These are phyloP conservation scores for Passerina amoena DNA, from an alignment of 2,113 vertebrate genomes.

Conservation along the genomic window DNA sequence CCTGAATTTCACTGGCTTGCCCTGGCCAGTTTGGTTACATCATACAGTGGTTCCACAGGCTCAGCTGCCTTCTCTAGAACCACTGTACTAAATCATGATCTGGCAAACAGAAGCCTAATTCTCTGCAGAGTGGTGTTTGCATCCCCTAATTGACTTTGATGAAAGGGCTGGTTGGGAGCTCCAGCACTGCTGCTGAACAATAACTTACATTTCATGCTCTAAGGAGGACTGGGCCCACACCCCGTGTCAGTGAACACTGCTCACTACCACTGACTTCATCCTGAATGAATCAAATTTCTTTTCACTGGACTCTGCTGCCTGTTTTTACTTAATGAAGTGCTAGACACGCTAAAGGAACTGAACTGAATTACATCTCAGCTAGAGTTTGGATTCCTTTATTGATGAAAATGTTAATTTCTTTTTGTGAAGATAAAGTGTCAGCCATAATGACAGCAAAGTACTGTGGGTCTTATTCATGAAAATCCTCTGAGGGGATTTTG, in stretches of 20 bases:
- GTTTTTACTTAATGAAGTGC: constrained; percentile 62
- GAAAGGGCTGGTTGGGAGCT: constrained; percentile 6
- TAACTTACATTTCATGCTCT: not conserved
- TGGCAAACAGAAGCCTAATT: not conserved
- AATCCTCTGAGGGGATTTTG: not conserved
- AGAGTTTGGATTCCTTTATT: constrained; percentile 50
- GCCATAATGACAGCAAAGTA: constrained; percentile 43
- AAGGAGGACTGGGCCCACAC: not conserved
- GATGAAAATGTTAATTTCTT: constrained; percentile 55
- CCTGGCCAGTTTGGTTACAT: not conserved
- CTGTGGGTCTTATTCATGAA: constrained; percentile 19
- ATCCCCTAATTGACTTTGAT: constrained; percentile 33
- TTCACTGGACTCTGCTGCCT: not conserved
- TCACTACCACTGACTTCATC: constrained; percentile 29
- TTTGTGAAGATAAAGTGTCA: constrained; percentile 44
- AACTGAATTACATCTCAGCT: constrained; percentile 49
- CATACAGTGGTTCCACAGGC: not conserved
- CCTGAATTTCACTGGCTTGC: not conserved
- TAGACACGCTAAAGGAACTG: constrained; percentile 23
- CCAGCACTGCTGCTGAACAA: not conserved
- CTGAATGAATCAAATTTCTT: constrained; percentile 26
- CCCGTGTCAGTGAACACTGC: not conserved
- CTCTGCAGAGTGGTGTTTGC: not conserved
- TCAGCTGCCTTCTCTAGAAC: not conserved
- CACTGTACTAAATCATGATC: not conserved